Evolutionary conservation across 2,113 vertebrate genomes (phyloP), one percentile per base, ranked within the genome.

Genomic region (Anser cygnoides): DNA sequence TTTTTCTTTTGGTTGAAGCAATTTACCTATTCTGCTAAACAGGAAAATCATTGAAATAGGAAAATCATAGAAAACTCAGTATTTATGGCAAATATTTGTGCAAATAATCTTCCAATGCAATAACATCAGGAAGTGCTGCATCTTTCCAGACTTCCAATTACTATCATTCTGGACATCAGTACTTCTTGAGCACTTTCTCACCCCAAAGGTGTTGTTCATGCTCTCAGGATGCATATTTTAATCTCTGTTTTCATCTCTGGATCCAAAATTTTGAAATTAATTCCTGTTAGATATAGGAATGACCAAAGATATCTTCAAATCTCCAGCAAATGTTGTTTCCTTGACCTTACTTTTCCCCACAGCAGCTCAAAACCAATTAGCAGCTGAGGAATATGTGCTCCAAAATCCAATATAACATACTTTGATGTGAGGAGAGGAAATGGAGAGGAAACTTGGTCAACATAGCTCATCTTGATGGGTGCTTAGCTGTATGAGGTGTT

Each of bases 381-480:
- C 52, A 93, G 4, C 37, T 31, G 12, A 92, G 62, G 68, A 95
- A 61, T 81, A 61, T 19, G 37, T 68, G 43, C 61, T 84, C 29
- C 15, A 44, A 41, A 66, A 86, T 49, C 39, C 61, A 79, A 44
- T 90, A n/a, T 31, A 95, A 74, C 31, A 67, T 35, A 13, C 3
- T 84, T 90, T 88, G 73, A 90, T 57, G 22, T 80, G 41, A 90
- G 43, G 15, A 94, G 29, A 90, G 39, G 52, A 85, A 93, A 74
- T 70, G 61, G 61, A 91, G 63, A 49, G 52, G 72, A 92, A 92
- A 86, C 39, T 52, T 86, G 15, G 29, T 81, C 0, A 0, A 41
- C 22, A 65, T 59, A 97, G 61, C 79, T 96, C 75, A 96, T 46
- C 37, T 59, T 93, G 82, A 90, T 71, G 46, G 18, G 63, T 74